phyloP scores from a whole-genome alignment of 2,113 vertebrate genomes.

The Ondatra zibethicus region DNA sequence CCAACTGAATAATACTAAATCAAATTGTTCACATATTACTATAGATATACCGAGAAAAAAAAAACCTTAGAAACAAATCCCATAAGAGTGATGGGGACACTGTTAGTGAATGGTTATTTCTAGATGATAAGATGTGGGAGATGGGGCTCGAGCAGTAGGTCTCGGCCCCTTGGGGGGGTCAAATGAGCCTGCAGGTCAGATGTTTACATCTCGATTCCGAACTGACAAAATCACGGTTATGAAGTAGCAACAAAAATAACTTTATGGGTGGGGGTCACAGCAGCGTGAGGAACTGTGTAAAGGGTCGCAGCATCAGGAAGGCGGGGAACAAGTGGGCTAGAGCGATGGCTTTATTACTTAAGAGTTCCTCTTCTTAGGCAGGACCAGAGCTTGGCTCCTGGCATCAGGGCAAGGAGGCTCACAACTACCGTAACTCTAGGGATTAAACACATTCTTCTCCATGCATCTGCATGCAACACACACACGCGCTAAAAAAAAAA shows the following conservation, averaged over 20 bases:
- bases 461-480: background rate
- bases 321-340: too few species aligned
- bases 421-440: background rate
- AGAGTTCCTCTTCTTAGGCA: background rate
- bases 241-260: background rate
- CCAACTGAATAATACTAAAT: background rate
- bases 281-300: too few species aligned
- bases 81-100: background rate
- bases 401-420: background rate
- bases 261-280: background rate
- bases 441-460: background rate
- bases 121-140: background rate
- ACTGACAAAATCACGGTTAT: background rate
- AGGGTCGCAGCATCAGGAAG: too few species aligned
- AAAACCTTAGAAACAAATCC: background rate
- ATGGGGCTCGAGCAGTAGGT: background rate
- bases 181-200: background rate
- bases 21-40: background rate
- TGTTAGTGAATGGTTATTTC: background rate
- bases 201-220: background rate
- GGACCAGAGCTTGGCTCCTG: background rate
- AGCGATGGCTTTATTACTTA: background rate
- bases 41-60: background rate
- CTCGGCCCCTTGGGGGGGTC: too few species aligned
- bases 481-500: background rate